Percentiles rank a stretch among this genome's conserved stretches.
Conservation (phyloP, 2,113 vertebrate genomes). For the Donacobius atricapilla region DNA sequence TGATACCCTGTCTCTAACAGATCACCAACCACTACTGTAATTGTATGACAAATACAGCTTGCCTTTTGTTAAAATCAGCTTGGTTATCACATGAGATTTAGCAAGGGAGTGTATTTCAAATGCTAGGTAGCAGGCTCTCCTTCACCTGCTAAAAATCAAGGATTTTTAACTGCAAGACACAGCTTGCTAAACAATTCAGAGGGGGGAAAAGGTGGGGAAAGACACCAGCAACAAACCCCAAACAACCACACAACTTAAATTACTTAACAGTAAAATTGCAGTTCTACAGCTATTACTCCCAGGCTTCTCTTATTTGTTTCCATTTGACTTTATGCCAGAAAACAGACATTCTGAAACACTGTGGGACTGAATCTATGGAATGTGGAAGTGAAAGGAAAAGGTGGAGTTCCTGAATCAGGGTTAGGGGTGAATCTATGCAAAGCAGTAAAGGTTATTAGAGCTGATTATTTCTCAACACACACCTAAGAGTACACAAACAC, state of each 20-base stretch:
- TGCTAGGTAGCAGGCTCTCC: background rate
- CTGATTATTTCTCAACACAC: background rate
- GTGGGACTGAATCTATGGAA: background rate
- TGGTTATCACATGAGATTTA: background rate
- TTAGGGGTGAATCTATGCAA: background rate
- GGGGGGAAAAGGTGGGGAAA: background rate
- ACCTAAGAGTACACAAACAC: background rate
- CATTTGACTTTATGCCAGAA: background rate
- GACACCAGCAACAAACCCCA: background rate
- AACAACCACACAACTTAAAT: background rate
- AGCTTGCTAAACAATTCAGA: background rate
- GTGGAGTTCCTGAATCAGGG: background rate
- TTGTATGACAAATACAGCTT: background rate
- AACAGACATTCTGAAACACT: background rate
- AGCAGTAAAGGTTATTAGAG: background rate
- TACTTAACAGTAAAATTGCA: background rate
- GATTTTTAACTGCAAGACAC: background rate
- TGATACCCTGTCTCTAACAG: background rate
- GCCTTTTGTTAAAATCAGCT: background rate
- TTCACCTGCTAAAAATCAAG: background rate
- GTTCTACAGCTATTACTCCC: background rate
- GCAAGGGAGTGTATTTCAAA: background rate
- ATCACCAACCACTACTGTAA: background rate
- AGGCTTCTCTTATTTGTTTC: background rate
- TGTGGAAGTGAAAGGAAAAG: background rate